Conservation (phyloP, 2,797 vertebrate genomes). For the Lophura swinhoii region DNA sequence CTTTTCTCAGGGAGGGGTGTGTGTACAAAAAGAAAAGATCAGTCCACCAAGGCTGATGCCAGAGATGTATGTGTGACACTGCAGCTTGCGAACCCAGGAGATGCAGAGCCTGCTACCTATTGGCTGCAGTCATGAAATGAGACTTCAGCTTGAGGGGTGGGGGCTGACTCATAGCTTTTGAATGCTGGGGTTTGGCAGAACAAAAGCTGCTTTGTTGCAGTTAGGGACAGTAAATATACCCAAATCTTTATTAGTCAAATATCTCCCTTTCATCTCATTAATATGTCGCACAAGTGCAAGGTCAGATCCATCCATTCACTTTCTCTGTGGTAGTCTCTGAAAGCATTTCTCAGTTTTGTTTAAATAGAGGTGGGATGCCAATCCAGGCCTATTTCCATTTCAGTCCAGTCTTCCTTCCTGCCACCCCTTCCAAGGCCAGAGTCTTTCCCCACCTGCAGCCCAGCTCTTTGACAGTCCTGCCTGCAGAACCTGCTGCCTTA, state of each 20-base stretch:
- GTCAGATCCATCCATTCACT: slow-evolving; percentile 8
- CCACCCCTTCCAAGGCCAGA: neutral
- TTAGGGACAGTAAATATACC: slow-evolving; percentile 34
- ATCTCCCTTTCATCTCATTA: slow-evolving; percentile 50
- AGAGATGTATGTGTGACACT: neutral
- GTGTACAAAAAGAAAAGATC: neutral
- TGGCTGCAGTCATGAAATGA: neutral
- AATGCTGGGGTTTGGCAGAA: neutral
- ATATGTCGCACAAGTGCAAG: slow-evolving; percentile 61
- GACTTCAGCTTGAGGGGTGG: neutral
- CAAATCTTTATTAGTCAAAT: slow-evolving; percentile 44
- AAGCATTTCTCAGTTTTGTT: slow-evolving; percentile 8
- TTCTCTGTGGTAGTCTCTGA: neutral
- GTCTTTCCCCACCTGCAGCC: neutral
- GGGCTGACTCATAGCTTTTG: slow-evolving; percentile 13
- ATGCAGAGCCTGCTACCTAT: neutral
- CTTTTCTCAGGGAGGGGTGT: neutral
- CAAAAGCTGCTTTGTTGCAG: slow-evolving; percentile 49
- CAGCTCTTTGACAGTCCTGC: neutral
- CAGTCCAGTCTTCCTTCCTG: neutral
- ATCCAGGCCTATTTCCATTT: neutral
- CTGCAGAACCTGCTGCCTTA: neutral
- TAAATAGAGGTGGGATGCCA: neutral
- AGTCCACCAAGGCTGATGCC: fast-evolving
- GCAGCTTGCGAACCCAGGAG: neutral